phyloP scores from a whole-genome alignment of 2,888 invertebrate genomes.

The Drosophila mimetica region DNA sequence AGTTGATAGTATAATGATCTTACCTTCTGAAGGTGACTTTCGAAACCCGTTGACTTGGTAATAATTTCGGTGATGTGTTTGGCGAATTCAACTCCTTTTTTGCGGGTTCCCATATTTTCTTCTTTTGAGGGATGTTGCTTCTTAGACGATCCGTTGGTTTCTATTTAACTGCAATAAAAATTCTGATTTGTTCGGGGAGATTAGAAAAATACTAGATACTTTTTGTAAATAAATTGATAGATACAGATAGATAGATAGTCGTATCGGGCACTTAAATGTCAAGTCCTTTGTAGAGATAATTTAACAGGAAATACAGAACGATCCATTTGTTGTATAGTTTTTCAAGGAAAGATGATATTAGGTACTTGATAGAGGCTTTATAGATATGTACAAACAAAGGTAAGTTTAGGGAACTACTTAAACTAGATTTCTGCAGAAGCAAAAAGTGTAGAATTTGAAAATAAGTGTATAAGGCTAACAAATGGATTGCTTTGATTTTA shows the following conservation, averaged over 20 bases:
- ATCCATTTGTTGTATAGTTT: neutral
- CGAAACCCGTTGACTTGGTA: constrained; percentile 83
- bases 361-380: neutral
- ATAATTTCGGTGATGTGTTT: constrained; percentile 83
- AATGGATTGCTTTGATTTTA: constrained; percentile 4
- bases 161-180: neutral
- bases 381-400: no score
- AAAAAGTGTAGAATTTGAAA: neutral
- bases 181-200: neutral
- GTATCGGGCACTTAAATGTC: neutral
- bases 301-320: neutral
- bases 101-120: constrained; percentile 70
- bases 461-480: neutral
- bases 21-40: constrained; percentile 85
- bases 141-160: neutral
- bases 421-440: neutral
- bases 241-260: neutral
- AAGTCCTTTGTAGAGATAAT: neutral
- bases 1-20: constrained; percentile 22
- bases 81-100: constrained; percentile 83
- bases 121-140: neutral
- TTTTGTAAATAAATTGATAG: neutral
- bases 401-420: neutral
- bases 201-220: neutral
- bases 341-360: neutral